A percentile compares a stretch with the other conserved stretches of the same genome.
phyloP scores from a whole-genome alignment of 2,888 invertebrate species.

The Pterobdella sp. region DNA sequence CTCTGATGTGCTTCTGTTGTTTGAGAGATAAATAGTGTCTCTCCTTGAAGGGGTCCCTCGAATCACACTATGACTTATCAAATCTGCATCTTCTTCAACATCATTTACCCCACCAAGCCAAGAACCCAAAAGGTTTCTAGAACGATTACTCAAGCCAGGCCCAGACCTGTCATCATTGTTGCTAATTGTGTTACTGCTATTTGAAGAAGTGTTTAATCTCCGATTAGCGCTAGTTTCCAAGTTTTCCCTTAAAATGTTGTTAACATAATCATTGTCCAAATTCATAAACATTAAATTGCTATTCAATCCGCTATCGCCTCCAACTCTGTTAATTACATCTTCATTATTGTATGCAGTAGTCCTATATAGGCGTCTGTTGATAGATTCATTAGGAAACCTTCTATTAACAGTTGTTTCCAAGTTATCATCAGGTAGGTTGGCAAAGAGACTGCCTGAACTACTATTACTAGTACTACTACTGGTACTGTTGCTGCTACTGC shows the following conservation, averaged over 20 bases:
- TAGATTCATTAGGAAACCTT: too few species aligned
- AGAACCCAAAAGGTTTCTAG: too few species aligned
- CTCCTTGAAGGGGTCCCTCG: too few species aligned
- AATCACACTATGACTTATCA: too few species aligned
- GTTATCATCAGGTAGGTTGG: too few species aligned
- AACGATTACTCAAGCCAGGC: too few species aligned
- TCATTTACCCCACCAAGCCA: too few species aligned
- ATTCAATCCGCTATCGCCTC: background rate
- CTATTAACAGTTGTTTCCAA: too few species aligned
- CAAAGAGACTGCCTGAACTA: background rate
- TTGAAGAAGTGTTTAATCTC: too few species aligned
- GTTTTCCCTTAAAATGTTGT: too few species aligned
- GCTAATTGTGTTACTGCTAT: background rate
- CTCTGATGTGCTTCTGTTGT: background rate
- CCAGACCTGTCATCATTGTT: background rate
- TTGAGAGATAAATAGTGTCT: background rate
- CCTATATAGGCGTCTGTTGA: background rate
- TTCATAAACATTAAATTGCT: background rate
- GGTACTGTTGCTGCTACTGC: background rate
- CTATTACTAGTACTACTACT: background rate
- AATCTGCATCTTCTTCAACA: too few species aligned
- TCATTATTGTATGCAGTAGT: background rate
- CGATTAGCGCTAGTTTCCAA: too few species aligned
- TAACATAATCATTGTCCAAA: background rate
- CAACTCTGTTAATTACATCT: background rate